Evolutionary conservation across 2,113 vertebrate species (phyloP).

Genomic region (Albula goreensis): DNA sequence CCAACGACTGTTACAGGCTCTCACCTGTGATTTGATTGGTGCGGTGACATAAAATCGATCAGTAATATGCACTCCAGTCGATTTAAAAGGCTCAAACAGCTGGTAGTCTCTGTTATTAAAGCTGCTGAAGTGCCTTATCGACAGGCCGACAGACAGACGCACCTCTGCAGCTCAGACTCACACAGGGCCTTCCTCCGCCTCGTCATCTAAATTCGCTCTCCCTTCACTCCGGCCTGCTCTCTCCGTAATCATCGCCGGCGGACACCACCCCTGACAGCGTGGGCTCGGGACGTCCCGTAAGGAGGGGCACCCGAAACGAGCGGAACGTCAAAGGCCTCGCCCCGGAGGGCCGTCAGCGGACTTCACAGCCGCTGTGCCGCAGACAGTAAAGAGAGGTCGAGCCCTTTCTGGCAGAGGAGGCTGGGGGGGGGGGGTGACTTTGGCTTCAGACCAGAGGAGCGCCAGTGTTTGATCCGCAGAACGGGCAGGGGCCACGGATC

Average conservation of each 20-base stretch:
- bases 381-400: not conserved
- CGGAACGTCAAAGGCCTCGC: not conserved
- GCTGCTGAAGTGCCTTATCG: not conserved
- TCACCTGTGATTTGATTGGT: not conserved
- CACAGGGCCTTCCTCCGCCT: not conserved
- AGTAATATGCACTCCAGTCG: not conserved
- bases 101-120: not conserved
- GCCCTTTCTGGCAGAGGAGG: not conserved
- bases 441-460: not conserved
- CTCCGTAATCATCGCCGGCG: not conserved
- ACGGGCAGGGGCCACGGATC: not conserved
- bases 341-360: not conserved
- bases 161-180: not conserved
- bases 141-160: not conserved
- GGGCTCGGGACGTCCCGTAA: not conserved
- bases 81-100: not conserved
- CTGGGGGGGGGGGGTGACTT: not conserved
- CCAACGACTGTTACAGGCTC: not conserved
- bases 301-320: not conserved
- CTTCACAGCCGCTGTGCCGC: not conserved
- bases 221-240: not conserved
- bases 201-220: not conserved
- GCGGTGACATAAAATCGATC: not conserved
- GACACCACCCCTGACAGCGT: not conserved
- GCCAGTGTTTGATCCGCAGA: not conserved